Conservation (phyloP, 2,888 invertebrate genomes). For the Synanthedon vespiformis region DNA sequence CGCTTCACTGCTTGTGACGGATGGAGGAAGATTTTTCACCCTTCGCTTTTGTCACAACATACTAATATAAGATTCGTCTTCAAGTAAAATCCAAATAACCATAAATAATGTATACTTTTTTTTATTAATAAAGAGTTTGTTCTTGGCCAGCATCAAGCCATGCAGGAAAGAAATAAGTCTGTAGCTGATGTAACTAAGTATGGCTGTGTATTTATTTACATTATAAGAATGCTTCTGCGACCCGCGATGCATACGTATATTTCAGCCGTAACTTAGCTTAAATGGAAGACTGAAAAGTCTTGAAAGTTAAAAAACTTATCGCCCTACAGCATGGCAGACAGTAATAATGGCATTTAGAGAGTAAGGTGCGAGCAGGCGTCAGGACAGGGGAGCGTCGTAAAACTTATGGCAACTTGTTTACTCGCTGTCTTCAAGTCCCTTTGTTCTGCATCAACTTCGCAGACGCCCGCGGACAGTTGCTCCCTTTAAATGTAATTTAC, state of each 20-base stretch:
- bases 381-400: constrained; percentile 26
- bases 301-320: constrained; percentile 11
- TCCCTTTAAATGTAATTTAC: constrained; percentile 55
- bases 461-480: constrained; percentile 46
- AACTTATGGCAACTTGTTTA: constrained; percentile 65
- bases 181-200: too few species aligned
- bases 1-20: constrained; percentile 3
- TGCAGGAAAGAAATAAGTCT: too few species aligned
- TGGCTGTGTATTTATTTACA: too few species aligned
- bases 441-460: constrained; percentile 26
- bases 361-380: constrained; percentile 28
- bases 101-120: too few species aligned
- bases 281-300: neutral
- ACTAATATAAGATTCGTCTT: too few species aligned
- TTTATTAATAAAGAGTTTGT: too few species aligned
- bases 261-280: too few species aligned
- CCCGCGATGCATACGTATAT: too few species aligned
- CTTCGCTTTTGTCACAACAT: neutral
- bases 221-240: too few species aligned
- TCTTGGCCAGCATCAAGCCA: too few species aligned
- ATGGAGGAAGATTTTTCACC: neutral
- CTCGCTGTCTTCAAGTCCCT: constrained; percentile 26
- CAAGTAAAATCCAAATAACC: too few species aligned
- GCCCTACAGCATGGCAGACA: constrained; percentile 20
- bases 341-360: constrained; percentile 41